phyloP scores from a whole-genome alignment of 2,888 invertebrate species.

The Pyrocoelia pectoralis region DNA sequence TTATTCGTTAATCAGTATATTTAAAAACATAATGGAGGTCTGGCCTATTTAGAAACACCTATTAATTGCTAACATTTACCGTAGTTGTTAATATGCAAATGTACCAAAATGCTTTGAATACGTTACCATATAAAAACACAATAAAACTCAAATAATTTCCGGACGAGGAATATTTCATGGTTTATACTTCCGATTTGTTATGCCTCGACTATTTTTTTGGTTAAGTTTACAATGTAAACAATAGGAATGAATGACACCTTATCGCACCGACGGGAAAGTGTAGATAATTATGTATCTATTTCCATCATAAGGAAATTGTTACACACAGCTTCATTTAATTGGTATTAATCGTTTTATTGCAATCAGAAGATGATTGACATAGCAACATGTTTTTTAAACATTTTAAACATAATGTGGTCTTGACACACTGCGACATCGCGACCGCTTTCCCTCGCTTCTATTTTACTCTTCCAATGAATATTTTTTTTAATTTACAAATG shows the following conservation, averaged over 20 bases:
- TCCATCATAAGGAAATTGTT: too few relatives aligned
- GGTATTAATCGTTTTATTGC: too few relatives aligned
- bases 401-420: too few relatives aligned
- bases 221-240: neutral
- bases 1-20: slow-evolving; percentile 8
- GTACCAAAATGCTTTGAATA: neutral
- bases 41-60: neutral
- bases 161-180: slow-evolving; percentile 1
- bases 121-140: neutral
- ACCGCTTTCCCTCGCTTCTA: too few relatives aligned
- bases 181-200: slow-evolving; percentile 3
- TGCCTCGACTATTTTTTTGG: neutral
- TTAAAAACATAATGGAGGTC: neutral
- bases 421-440: too few relatives aligned
- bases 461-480: too few relatives aligned
- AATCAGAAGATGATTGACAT: too few relatives aligned
- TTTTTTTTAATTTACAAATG: too few relatives aligned
- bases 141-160: neutral
- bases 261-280: neutral
- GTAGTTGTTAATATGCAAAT: neutral
- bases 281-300: too few relatives aligned
- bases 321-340: too few relatives aligned
- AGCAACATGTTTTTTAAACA: too few relatives aligned
- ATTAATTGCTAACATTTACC: neutral
- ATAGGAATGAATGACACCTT: neutral